Evolutionary conservation across 23 tunicate species (phyloP).

Genomic region (Phallusia fumigata): DNA sequence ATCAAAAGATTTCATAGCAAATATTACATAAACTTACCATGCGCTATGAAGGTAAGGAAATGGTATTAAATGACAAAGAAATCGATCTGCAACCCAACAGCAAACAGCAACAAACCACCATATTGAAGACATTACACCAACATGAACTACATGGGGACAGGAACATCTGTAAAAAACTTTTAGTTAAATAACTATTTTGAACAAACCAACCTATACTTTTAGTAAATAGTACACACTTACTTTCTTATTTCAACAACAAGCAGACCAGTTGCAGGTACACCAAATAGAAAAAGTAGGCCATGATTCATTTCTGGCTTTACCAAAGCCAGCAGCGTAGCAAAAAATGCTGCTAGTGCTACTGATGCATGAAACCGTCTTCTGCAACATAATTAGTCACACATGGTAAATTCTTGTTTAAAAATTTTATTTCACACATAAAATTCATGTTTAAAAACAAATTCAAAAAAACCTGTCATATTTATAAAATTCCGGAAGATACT

Average conservation of each 20-base stretch:
- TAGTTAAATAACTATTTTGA: neutral
- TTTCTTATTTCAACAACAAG: constrained; percentile 36
- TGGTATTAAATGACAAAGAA: constrained; percentile 53
- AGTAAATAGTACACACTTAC: constrained; percentile 6
- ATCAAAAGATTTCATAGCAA: too few relatives aligned
- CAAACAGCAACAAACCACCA: constrained; percentile 64
- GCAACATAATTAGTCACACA: neutral
- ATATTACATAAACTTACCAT: too few relatives aligned
- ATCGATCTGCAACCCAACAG: constrained; percentile 81
- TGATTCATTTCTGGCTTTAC: constrained; percentile 55
- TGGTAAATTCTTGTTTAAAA: too few relatives aligned
- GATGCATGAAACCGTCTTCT: neutral
- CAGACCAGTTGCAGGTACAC: constrained; percentile 32
- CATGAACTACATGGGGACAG: constrained; percentile 61
- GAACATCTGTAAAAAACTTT: constrained; percentile 47
- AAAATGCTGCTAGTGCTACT: constrained; percentile 5
- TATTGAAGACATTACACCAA: constrained; percentile 63
- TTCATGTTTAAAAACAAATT: neutral
- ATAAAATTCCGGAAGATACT: constrained; percentile 31
- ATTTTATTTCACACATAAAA: neutral
- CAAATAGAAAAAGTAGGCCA: constrained; percentile 37
- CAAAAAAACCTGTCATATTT: constrained; percentile 29
- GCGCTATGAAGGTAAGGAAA: constrained; percentile 90
- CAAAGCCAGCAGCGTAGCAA: constrained; percentile 11
- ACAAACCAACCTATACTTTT: neutral